A percentile compares a stretch with the other conserved stretches of the same genome.
Conservation (phyloP, 2,113 vertebrate species). For the Catharus fuscescens region DNA sequence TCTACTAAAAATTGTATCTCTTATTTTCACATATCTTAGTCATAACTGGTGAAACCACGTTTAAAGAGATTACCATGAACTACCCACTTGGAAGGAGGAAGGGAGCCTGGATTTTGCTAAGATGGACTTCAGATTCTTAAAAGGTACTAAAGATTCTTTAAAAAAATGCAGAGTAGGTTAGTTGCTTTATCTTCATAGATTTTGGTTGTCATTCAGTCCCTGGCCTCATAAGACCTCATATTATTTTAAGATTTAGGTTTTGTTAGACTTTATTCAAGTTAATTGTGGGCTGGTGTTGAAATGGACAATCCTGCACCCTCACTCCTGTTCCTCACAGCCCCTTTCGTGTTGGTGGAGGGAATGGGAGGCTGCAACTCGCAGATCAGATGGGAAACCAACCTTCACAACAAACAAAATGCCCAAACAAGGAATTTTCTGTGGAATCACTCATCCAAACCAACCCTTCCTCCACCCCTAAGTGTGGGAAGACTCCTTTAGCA, state of each 20-base stretch:
- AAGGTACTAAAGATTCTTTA: background rate
- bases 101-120: background rate
- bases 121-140: background rate
- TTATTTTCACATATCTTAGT: background rate
- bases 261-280: background rate
- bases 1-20: background rate
- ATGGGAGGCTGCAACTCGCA: background rate
- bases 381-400: background rate
- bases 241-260: background rate
- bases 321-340: background rate
- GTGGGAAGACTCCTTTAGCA: background rate
- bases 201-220: background rate
- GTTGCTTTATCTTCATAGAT: background rate
- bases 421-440: background rate
- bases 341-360: background rate
- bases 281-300: background rate
- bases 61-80: background rate
- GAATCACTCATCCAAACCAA: background rate
- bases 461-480: background rate
- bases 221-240: background rate
- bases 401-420: background rate
- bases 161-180: background rate
- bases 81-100: background rate
- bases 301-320: background rate
- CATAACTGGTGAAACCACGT: background rate